These are phyloP conservation scores for Hirtodrosophila histrioides DNA, from an alignment of 2,888 invertebrate genomes.

Conservation along the genomic window DNA sequence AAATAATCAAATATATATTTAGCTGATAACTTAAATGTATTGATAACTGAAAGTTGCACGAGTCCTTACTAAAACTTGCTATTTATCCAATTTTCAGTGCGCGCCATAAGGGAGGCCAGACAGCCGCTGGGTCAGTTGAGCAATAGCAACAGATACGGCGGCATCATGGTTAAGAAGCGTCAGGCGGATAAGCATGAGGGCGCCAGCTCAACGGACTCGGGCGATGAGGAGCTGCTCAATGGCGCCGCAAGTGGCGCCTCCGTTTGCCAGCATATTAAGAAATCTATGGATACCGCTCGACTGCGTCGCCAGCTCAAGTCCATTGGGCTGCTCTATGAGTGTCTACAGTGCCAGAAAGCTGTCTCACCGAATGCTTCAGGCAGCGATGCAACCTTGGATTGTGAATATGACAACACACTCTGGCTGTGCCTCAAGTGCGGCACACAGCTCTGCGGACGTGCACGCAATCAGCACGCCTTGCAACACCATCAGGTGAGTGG, in stretches of 20 bases:
- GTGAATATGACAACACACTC: constrained; percentile 85
- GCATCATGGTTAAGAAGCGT: constrained; percentile 89
- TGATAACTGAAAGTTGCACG: no score
- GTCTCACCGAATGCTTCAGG: constrained; percentile 76
- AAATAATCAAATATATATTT: no score
- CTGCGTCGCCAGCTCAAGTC: constrained; percentile 87
- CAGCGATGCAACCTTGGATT: constrained; percentile 59
- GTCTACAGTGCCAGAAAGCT: constrained; percentile 86
- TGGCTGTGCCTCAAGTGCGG: constrained; percentile 95
- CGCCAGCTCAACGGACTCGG: constrained; percentile 89
- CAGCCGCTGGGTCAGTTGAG: constrained; percentile 48
- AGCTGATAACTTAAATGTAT: no score
- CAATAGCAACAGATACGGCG: constrained; percentile 20
- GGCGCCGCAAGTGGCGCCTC: constrained; percentile 19
- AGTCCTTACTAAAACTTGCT: no score
- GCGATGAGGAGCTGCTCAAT: constrained; percentile 87
- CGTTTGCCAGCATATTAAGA: constrained; percentile 88
- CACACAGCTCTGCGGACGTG: constrained; percentile 89
- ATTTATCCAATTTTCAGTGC: constrained; percentile 25
- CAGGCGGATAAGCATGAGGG: constrained; percentile 89
- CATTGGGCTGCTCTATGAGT: constrained; percentile 85
- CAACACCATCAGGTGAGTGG: constrained; percentile 87
- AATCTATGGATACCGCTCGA: constrained; percentile 87
- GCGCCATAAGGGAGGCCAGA: constrained; percentile 12
- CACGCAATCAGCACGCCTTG: constrained; percentile 89